These are phyloP conservation scores for Bellardia bayeri DNA, from an alignment of 2,888 invertebrate species.

Conservation along the genomic window DNA sequence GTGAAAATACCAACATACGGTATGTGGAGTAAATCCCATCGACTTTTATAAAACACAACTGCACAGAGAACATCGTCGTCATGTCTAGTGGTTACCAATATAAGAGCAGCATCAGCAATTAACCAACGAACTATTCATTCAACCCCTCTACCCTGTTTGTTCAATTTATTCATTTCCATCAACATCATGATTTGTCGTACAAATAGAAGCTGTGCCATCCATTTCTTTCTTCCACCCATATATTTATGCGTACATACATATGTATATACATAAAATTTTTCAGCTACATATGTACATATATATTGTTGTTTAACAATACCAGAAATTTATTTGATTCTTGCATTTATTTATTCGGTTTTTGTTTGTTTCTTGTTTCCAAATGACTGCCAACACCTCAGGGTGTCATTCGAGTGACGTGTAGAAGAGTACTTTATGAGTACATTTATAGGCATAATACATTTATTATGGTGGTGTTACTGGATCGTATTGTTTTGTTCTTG, in stretches of 20 bases:
- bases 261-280: no score
- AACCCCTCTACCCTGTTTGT: slow-evolving; percentile 23
- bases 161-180: slow-evolving; percentile 47
- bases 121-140: slow-evolving; percentile 25
- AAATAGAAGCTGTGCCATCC: slow-evolving; percentile 3
- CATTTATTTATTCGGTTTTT: slow-evolving; percentile 44
- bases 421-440: not conserved
- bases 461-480: slow-evolving; percentile 10
- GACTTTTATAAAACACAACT: slow-evolving; percentile 48
- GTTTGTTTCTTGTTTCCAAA: slow-evolving; percentile 78
- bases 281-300: not conserved
- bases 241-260: slow-evolving; percentile 11
- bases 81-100: slow-evolving; percentile 40
- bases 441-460: not conserved
- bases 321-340: slow-evolving; percentile 63
- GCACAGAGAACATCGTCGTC: slow-evolving; percentile 36
- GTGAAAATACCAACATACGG: slow-evolving; percentile 67
- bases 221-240: not conserved
- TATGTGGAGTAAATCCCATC: slow-evolving; percentile 48
- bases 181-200: slow-evolving; percentile 43
- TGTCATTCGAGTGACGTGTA: slow-evolving; percentile 77
- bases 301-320: slow-evolving; percentile 29
- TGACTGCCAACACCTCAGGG: slow-evolving; percentile 84
- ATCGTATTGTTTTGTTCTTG: slow-evolving; percentile 21
- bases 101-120: slow-evolving; percentile 57